Evolutionary conservation across 2,888 invertebrate species (phyloP), one percentile per base, ranked within the genome.

Genomic region (Cosmopolites sordidus): DNA sequence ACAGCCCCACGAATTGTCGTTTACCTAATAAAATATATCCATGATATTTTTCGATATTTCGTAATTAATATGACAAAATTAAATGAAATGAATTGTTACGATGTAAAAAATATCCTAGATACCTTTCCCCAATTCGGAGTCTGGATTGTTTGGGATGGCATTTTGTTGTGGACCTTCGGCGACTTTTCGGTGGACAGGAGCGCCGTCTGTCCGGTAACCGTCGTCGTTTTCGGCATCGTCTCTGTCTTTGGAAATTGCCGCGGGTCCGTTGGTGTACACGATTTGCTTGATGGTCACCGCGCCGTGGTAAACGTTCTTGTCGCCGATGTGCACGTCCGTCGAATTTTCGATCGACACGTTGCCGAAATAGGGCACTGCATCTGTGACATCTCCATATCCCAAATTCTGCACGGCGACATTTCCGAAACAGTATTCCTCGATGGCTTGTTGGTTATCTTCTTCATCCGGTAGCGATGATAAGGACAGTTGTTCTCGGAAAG

Each of bases 251-350:
- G 22, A 22, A 8, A 22, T 37, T 1, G 27, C n/a, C 37, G 4
- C 37, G 12, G 43, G 51, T 16, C 61, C 56, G 30, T 59, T 64
- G 2, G 63, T 62, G 58, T 84, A 81, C 49, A 87, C 76, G 59
- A 87, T 78, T 69, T 87, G 87, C 67, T 86, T 87, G 61, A 89
- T 87, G 30, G 83, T 85, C n/a, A 89, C 87, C 40, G 87, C 87
- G 5, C 88, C 88, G 66, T 87, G 83, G 65, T 87, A 87, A 66
- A 83, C 83, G 2, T 85, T 85, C 64, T 84, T 87, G 63, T 86
- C 85, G 0, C 89, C 89, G 61, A 89, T 82, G 59, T 86, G 85
- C 2, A 88, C 82, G 69, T 87, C 84, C 18, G 80, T 80, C 0
- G 87, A 87, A 64, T 86, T 82, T 27, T 77, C 78, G 1, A 89